Percentiles rank a stretch among this genome's conserved stretches.
Evolutionary conservation across 1,140 invertebrate species (phyloP).

Genomic region (Polyergus mexicanus): DNA sequence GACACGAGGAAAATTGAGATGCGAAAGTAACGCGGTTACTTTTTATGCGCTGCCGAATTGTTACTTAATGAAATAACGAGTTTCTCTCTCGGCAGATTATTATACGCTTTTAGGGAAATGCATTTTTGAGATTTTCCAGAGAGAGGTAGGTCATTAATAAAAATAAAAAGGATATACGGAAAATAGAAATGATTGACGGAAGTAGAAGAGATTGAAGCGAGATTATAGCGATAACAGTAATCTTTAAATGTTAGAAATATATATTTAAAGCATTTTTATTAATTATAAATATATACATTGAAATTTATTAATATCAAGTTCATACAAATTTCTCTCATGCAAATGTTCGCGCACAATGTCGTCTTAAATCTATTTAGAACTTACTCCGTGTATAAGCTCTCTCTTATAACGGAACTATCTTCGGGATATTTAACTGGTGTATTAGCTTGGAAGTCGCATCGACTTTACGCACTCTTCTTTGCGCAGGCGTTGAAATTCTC

Average conservation of each 20-base stretch:
- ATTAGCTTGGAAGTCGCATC: slow-evolving; percentile 16
- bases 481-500: slow-evolving; percentile 2
- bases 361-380: not conserved
- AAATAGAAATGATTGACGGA: not conserved
- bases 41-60: slow-evolving; percentile 23
- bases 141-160: not conserved
- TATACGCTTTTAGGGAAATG: not conserved
- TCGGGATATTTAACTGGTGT: slow-evolving; percentile 4
- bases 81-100: not conserved
- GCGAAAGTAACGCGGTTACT: slow-evolving; percentile 33
- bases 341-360: not conserved
- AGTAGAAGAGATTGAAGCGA: not conserved
- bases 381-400: not conserved
- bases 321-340: not conserved
- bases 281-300: not conserved
- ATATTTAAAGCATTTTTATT: not conserved
- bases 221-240: not conserved
- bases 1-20: slow-evolving; percentile 5
- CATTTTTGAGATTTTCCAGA: not conserved
- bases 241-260: not conserved
- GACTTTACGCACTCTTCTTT: not conserved
- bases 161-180: not conserved
- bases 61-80: slow-evolving; percentile 24
- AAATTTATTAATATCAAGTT: slow-evolving; percentile 22
- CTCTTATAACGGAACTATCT: slow-evolving; percentile 7